A percentile compares a stretch with the other conserved stretches of the same genome.
Conservation (phyloP, 2,888 invertebrate genomes). For the Macrosoma leucophasiata region DNA sequence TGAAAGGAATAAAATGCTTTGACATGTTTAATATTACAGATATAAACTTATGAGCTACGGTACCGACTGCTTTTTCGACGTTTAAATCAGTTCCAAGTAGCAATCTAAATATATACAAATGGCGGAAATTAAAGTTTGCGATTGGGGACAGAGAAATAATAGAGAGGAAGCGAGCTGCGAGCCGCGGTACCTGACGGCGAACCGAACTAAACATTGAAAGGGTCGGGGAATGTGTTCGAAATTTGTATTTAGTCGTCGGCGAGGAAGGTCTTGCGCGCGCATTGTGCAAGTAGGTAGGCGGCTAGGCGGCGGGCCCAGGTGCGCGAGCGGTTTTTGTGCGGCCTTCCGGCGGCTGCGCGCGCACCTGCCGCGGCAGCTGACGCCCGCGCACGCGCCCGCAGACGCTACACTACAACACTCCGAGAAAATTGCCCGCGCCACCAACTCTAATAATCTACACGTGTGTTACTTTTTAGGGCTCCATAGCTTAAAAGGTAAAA, state of each 20-base stretch:
- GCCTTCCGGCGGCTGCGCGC: constrained; percentile 69
- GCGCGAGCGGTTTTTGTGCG: constrained; percentile 66
- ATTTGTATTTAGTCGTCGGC: constrained; percentile 41
- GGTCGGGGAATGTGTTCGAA: constrained; percentile 47
- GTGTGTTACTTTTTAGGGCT: too few species aligned
- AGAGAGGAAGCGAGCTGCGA: constrained; percentile 16
- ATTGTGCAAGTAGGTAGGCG: constrained; percentile 61
- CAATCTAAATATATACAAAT: too few species aligned
- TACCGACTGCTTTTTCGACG: too few species aligned
- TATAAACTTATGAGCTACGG: too few species aligned
- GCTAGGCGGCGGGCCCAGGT: constrained; percentile 55
- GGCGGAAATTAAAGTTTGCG: too few species aligned
- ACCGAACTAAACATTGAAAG: too few species aligned
- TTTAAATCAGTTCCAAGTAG: too few species aligned
- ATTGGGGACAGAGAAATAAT: constrained; percentile 12
- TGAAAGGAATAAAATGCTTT: too few species aligned
- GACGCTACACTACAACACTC: background rate
- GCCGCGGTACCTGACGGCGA: constrained; percentile 24
- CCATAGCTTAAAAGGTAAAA: too few species aligned
- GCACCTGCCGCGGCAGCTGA: constrained; percentile 67
- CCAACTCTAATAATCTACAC: background rate
- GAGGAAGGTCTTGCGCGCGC: constrained; percentile 35
- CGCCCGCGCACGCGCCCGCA: constrained; percentile 46
- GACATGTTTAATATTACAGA: too few species aligned
- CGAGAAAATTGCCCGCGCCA: background rate